A percentile compares a stretch with the other conserved stretches of the same genome.
Evolutionary conservation across 64 coral and sea anemone genomes (phyloP).

Genomic region (Porites lutea): DNA sequence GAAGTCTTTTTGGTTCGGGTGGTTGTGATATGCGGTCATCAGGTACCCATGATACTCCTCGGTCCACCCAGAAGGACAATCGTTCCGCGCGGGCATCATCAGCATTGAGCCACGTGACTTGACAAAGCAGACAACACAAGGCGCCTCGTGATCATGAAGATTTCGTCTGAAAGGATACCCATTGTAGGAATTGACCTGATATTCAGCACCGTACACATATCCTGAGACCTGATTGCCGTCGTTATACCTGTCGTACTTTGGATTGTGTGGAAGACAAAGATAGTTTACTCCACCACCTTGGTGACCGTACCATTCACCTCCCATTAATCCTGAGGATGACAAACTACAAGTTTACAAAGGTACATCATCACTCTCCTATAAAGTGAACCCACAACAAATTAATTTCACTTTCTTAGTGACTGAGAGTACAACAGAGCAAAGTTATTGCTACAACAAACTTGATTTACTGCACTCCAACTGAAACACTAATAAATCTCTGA

Average conservation of each 20-base stretch:
- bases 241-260: constrained; percentile 26
- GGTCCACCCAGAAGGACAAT: constrained; percentile 44
- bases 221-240: background rate
- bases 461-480: too few relatives aligned
- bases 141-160: background rate
- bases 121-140: constrained; percentile 51
- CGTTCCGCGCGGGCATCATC: constrained; percentile 51
- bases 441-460: too few relatives aligned
- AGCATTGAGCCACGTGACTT: constrained; percentile 24
- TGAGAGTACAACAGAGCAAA: too few relatives aligned
- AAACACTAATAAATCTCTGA: too few relatives aligned
- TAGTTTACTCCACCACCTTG: too few relatives aligned
- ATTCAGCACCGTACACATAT: constrained; percentile 21
- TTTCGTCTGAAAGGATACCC: background rate
- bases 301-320: too few relatives aligned
- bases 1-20: constrained; percentile 2
- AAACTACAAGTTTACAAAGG: too few relatives aligned
- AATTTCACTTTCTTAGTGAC: too few relatives aligned
- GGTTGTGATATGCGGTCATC: background rate
- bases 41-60: constrained; percentile 51
- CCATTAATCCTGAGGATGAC: too few relatives aligned
- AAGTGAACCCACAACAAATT: too few relatives aligned
- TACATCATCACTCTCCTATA: too few relatives aligned
- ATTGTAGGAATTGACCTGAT: background rate
- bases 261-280: too few relatives aligned